A percentile compares a stretch with the other conserved stretches of the same genome.
phyloP scores from a whole-genome alignment of 1,140 invertebrate genomes.

The Hesperophylax magnus region DNA sequence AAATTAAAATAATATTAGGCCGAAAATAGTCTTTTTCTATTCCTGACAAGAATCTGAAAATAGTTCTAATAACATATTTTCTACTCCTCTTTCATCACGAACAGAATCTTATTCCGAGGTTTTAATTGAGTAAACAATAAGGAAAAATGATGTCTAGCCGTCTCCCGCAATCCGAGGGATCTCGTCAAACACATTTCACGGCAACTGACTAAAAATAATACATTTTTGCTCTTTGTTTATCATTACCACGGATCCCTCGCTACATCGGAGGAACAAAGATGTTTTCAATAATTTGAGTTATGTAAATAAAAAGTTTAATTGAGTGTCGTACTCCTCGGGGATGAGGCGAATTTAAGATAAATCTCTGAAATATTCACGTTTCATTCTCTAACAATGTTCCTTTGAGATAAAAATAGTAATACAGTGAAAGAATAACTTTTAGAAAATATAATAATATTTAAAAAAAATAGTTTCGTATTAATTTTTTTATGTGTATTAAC shows the following conservation, averaged over 20 bases:
- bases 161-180: conserved; percentile 39
- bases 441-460: too few species aligned
- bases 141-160: conserved; percentile 54
- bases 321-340: neutral
- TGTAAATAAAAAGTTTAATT: conserved; percentile 23
- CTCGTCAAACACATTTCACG: conserved; percentile 45
- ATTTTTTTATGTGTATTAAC: too few species aligned
- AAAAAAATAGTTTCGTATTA: too few species aligned
- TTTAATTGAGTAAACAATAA: conserved; percentile 58
- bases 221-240: conserved; percentile 31
- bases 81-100: neutral
- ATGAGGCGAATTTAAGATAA: conserved; percentile 17
- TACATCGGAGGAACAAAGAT: conserved; percentile 1
- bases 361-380: neutral
- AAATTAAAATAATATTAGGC: too few species aligned
- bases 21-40: too few species aligned
- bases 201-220: conserved; percentile 29
- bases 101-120: conserved; percentile 55
- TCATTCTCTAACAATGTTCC: neutral
- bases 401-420: too few species aligned
- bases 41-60: too few species aligned
- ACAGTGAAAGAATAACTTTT: too few species aligned
- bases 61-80: too few species aligned
- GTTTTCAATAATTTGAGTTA: conserved; percentile 31
- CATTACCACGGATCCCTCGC: conserved; percentile 2